A percentile compares a stretch with the other conserved stretches of the same genome.
These are phyloP conservation scores for Rhyacophila brunnea DNA, from an alignment of 1,140 invertebrate genomes.

Conservation along the genomic window DNA sequence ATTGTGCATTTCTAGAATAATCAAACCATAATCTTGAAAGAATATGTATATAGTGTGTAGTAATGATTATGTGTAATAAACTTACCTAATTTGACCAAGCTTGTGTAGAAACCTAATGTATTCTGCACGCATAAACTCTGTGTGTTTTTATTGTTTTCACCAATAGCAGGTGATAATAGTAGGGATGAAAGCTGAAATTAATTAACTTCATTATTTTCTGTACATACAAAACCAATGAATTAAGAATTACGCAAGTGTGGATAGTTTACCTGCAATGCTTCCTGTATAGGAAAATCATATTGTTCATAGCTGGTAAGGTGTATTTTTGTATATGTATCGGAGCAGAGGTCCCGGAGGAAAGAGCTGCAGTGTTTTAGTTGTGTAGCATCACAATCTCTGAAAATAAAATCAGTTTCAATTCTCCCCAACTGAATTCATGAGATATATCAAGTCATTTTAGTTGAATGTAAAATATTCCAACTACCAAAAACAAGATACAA, in stretches of 20 bases:
- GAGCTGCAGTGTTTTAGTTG: constrained; percentile 46
- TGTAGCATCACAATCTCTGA: constrained; percentile 44
- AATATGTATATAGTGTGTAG: background rate
- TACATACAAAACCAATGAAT: too few relatives aligned
- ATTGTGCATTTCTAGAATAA: too few relatives aligned
- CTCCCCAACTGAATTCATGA: background rate
- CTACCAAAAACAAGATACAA: background rate
- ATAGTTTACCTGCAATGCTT: constrained; percentile 42
- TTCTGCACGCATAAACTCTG: constrained; percentile 7
- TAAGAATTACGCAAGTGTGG: too few relatives aligned
- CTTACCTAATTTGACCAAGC: constrained; percentile 27
- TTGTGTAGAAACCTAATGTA: constrained; percentile 4
- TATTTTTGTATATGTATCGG: constrained; percentile 40
- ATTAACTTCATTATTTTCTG: background rate
- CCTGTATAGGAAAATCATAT: constrained; percentile 40
- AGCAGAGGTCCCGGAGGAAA: constrained; percentile 46
- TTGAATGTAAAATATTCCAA: background rate
- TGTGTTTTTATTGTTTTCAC: constrained; percentile 12
- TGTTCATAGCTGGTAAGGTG: constrained; percentile 46
- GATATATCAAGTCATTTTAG: background rate
- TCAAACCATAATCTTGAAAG: too few relatives aligned
- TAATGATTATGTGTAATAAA: background rate
- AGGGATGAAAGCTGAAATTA: too few relatives aligned
- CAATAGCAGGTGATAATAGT: background rate
- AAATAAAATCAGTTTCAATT: constrained; percentile 24